Conservation (phyloP, 2,888 invertebrate genomes). For the Drosophila sordidapex region DNA sequence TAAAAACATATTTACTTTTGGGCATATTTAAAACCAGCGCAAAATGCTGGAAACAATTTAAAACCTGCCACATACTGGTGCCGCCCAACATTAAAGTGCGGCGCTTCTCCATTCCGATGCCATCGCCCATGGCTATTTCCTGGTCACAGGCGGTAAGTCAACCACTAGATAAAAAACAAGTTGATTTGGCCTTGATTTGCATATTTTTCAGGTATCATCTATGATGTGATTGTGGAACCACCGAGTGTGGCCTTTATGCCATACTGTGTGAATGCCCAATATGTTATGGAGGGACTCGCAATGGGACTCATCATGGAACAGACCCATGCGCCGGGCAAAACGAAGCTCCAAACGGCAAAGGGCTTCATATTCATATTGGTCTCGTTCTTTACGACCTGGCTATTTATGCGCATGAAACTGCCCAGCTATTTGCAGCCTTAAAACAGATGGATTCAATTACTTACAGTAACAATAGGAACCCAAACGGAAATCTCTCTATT, state of each 20-base stretch:
- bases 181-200: not conserved
- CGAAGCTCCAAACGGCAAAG: constrained; percentile 88
- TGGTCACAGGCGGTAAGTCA: constrained; percentile 92
- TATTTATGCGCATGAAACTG: constrained; percentile 99
- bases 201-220: constrained; percentile 93
- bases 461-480: not conserved
- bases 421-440: constrained; percentile 91
- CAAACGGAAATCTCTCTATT: constrained; percentile 23
- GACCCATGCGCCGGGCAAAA: constrained; percentile 90
- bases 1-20: not conserved
- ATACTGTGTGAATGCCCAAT: constrained; percentile 96
- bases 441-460: not conserved
- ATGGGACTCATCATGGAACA: too few species aligned
- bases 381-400: constrained; percentile 96
- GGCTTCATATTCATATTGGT: constrained; percentile 96
- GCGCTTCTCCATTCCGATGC: constrained; percentile 46
- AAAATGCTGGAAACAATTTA: constrained; percentile 91
- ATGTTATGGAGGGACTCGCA: constrained; percentile 99
- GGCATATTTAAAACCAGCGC: not conserved
- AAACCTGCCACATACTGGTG: constrained; percentile 88
- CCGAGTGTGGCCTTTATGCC: constrained; percentile 99
- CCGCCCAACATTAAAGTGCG: too few species aligned
- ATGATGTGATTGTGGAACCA: constrained; percentile 99
- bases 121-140: constrained; percentile 97
- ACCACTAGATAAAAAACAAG: too few species aligned